Percentiles rank a stretch among this genome's conserved stretches.
Evolutionary conservation across 2,888 invertebrate genomes (phyloP).

Genomic region (Ceramica pisi): DNA sequence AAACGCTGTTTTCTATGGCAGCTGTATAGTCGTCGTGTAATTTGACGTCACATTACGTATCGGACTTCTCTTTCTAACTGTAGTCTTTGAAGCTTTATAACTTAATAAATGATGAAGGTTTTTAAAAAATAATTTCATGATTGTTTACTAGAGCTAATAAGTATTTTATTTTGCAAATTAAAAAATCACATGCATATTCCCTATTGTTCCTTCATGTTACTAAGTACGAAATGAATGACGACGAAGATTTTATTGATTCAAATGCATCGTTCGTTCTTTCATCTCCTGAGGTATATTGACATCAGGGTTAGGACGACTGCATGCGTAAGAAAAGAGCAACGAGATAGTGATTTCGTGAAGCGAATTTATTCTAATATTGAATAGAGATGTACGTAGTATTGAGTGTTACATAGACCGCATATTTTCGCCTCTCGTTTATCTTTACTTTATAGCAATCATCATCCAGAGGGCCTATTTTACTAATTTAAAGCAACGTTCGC

Average conservation of each 20-base stretch:
- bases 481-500: too few species aligned
- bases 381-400: not conserved
- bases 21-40: too few species aligned
- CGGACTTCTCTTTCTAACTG: too few species aligned
- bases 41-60: too few species aligned
- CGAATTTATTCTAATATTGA: not conserved
- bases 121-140: too few species aligned
- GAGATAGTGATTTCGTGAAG: not conserved
- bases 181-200: too few species aligned
- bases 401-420: not conserved
- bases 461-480: too few species aligned
- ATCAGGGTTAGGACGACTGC: conserved; percentile 2
- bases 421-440: not conserved
- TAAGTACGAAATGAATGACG: not conserved
- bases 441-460: not conserved
- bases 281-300: not conserved
- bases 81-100: too few species aligned
- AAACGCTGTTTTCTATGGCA: too few species aligned
- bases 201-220: not conserved
- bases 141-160: too few species aligned
- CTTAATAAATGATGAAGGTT: too few species aligned
- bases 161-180: too few species aligned
- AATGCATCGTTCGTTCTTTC: not conserved
- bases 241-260: not conserved
- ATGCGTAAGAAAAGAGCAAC: not conserved